Percentiles rank a stretch among this genome's conserved stretches.
Conservation (phyloP, 1,140 invertebrate species). For the Cephus cinctus region DNA sequence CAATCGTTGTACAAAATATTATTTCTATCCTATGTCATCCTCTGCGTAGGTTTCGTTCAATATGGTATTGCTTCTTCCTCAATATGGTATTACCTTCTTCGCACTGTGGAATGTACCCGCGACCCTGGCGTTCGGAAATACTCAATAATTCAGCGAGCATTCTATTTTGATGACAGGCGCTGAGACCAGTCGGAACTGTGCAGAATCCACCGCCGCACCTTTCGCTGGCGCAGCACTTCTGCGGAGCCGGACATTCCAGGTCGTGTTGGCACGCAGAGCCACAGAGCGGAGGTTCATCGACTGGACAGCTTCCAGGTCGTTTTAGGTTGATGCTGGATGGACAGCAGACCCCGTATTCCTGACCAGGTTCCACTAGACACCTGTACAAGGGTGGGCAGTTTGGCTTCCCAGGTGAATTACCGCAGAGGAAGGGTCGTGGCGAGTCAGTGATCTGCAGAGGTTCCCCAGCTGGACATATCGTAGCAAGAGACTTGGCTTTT, state of each 20-base stretch:
- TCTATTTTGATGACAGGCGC: conserved; percentile 72
- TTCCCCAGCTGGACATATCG: conserved; percentile 75
- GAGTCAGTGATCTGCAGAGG: conserved; percentile 78
- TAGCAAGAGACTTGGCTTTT: conserved; percentile 61
- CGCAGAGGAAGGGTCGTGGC: conserved; percentile 76
- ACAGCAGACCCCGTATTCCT: conserved; percentile 86
- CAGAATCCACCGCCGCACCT: conserved; percentile 58
- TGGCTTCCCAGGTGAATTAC: conserved; percentile 76
- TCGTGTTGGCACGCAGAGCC: conserved; percentile 71
- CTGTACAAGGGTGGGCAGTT: conserved; percentile 77
- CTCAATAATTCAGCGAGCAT: conserved; percentile 74
- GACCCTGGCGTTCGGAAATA: conserved; percentile 73
- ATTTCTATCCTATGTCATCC: conserved; percentile 6
- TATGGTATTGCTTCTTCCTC: conserved; percentile 5
- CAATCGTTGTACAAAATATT: too few relatives aligned
- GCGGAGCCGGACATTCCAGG: conserved; percentile 73
- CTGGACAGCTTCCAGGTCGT: conserved; percentile 74
- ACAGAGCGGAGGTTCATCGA: conserved; percentile 56
- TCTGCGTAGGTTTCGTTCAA: neutral
- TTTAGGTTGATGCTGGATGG: conserved; percentile 72
- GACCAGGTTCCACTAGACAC: conserved; percentile 73
- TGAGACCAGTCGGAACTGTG: conserved; percentile 33
- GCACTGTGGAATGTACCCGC: conserved; percentile 82
- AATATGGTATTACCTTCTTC: conserved; percentile 43
- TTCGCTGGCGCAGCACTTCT: conserved; percentile 76